Conservation (phyloP, 2,888 invertebrate genomes). For the Hedychridium roseum region DNA sequence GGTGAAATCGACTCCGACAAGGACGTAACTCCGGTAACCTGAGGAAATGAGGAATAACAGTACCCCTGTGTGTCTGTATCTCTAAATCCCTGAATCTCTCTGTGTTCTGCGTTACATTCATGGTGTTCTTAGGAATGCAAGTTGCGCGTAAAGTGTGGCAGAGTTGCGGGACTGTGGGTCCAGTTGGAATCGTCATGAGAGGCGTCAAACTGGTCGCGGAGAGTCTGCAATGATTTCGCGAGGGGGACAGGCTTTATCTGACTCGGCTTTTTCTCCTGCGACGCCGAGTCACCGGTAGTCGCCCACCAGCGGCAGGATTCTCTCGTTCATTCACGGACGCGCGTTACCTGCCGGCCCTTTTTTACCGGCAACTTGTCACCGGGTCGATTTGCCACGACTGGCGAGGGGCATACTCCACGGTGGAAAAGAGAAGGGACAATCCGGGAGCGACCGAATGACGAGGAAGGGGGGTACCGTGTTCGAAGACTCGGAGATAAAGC, state of each 20-base stretch:
- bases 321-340: conserved; percentile 20
- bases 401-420: not conserved
- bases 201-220: conserved; percentile 11
- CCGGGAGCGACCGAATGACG: conserved; percentile 6
- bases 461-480: too few species aligned
- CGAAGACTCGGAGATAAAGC: not conserved
- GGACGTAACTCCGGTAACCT: too few species aligned
- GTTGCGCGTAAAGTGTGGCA: too few species aligned
- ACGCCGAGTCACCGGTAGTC: conserved; percentile 11
- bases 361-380: conserved; percentile 55
- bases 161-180: too few species aligned
- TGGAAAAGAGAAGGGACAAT: too few species aligned
- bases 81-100: too few species aligned
- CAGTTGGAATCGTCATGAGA: too few species aligned
- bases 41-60: too few species aligned
- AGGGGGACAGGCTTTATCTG: conserved; percentile 20
- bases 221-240: conserved; percentile 16
- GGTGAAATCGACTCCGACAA: too few species aligned
- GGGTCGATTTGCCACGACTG: conserved; percentile 46
- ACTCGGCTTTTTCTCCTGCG: conserved; percentile 8
- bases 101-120: too few species aligned
- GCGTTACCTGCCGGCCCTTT: conserved; percentile 23
- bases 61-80: too few species aligned
- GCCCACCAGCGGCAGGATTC: conserved; percentile 1
- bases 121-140: too few species aligned